Evolutionary conservation across 2,888 invertebrate species (phyloP), one percentile per base, ranked within the genome.

Genomic region (Plebejus anna): DNA sequence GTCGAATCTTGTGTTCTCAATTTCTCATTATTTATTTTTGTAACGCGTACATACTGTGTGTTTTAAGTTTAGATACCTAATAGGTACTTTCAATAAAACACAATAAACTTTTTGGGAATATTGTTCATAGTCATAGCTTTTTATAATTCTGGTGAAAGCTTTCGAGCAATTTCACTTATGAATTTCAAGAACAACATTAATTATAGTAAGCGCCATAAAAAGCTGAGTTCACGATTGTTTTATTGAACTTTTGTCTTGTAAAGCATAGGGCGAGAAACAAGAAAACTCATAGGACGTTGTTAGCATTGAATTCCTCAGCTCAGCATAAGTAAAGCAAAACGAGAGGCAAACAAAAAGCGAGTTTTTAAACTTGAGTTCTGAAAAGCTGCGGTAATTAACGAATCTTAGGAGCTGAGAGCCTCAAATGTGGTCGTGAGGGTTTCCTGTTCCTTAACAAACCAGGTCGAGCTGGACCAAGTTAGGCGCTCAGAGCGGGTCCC

Each of bases 381-480:
- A 89, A 89, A 90, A 88, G 90, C 87, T 86, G 84, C 88, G 83
- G 90, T 90, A 91, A 92, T 92, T 91, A 92, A 91, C 90, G 87
- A 89, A 90, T 91, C 91, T 91, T 89, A 87, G 88, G 89, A 85
- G 87, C 86, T 89, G 87, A 88, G 89, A 85, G 87, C 86, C 89
- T 91, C 84, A 87, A 89, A 88, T 88, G 77, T 77, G 88, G 87
- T 87, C 82, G 82, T 82, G 82, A 86, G 87, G 86, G 85, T 83
- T 86, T 79, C 83, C 81, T 80, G 83, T 80, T 84, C 82, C 86
- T 87, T 90, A 88, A 90, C 89, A 88, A 87, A 84, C 82, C 80
- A 78, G 75, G 75, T 36, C 75, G 55, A 76, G 51, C 75, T 77
- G 84, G 81, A 59, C 0, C 77, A 77, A 82, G 77, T 38, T 9